These are phyloP conservation scores for Acromyrmex heyeri DNA, from an alignment of 1,140 invertebrate species.

Conservation along the genomic window DNA sequence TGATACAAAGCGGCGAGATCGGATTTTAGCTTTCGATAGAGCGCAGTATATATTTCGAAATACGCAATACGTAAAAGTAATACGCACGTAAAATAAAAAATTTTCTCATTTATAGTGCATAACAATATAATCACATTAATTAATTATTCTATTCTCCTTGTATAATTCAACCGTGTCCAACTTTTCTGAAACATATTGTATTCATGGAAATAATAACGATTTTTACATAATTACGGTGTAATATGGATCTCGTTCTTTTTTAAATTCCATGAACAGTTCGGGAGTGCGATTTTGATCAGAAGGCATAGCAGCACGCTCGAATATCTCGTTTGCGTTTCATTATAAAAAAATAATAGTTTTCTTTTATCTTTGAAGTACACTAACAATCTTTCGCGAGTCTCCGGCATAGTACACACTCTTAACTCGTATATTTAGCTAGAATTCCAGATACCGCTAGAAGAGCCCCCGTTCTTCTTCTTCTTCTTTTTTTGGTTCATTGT, in stretches of 20 bases:
- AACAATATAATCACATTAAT: background rate
- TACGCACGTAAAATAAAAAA: background rate
- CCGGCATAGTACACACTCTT: constrained; percentile 74
- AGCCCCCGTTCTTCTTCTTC: constrained; percentile 25
- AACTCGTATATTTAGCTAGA: constrained; percentile 69
- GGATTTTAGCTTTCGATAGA: constrained; percentile 59
- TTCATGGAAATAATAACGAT: background rate
- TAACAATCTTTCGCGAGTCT: constrained; percentile 77
- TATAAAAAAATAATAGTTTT: constrained; percentile 71
- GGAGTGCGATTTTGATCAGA: constrained; percentile 55
- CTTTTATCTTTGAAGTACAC: constrained; percentile 71
- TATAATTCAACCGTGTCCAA: background rate
- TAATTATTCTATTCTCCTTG: background rate
- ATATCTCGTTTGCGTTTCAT: constrained; percentile 75
- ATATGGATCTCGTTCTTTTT: background rate
- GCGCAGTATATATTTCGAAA: constrained; percentile 1
- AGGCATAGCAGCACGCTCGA: constrained; percentile 66
- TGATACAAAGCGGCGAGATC: constrained; percentile 53
- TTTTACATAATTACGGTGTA: constrained; percentile 1
- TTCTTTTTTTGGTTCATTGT: constrained; percentile 22
- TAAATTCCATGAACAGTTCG: constrained; percentile 21
- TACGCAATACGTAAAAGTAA: background rate
- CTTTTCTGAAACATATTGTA: background rate
- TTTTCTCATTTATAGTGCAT: background rate
- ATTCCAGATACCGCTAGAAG: constrained; percentile 73